Percentiles rank a stretch among this genome's conserved stretches.
Conservation (phyloP, 2,113 vertebrate species). For the Choloepus hoffmanni region DNA sequence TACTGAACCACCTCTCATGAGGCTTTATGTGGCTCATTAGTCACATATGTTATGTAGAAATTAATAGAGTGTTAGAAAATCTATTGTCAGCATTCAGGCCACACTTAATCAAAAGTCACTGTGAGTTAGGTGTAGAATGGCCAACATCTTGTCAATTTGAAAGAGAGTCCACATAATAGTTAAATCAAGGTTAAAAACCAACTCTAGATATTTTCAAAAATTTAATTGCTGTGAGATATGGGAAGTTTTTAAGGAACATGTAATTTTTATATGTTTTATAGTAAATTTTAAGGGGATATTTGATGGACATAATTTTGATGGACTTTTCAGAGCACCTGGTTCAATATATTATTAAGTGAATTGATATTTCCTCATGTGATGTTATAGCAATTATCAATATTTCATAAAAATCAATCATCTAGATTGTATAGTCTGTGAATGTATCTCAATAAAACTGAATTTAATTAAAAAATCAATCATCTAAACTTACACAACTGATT, state of each 20-base stretch:
- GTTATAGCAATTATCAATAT: neutral
- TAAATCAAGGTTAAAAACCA: neutral
- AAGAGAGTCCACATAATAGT: neutral
- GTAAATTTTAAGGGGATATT: neutral
- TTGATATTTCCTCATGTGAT: neutral
- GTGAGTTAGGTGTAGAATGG: neutral
- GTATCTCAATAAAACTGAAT: too few species aligned
- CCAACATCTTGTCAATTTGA: neutral
- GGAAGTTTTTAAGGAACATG: neutral
- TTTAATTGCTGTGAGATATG: neutral
- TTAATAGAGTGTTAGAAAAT: neutral
- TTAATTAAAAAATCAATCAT: neutral
- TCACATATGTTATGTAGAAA: neutral
- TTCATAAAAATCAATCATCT: neutral
- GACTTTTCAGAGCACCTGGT: neutral
- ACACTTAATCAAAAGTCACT: neutral
- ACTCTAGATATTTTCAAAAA: neutral
- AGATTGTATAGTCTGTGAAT: too few species aligned
- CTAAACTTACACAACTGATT: neutral
- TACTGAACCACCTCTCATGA: neutral
- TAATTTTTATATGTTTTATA: neutral
- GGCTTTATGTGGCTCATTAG: neutral
- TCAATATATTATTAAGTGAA: neutral
- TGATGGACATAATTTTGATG: neutral
- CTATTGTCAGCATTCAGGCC: neutral